phyloP scores from a whole-genome alignment of 2,888 invertebrate genomes.

The Erebia epiphron region DNA sequence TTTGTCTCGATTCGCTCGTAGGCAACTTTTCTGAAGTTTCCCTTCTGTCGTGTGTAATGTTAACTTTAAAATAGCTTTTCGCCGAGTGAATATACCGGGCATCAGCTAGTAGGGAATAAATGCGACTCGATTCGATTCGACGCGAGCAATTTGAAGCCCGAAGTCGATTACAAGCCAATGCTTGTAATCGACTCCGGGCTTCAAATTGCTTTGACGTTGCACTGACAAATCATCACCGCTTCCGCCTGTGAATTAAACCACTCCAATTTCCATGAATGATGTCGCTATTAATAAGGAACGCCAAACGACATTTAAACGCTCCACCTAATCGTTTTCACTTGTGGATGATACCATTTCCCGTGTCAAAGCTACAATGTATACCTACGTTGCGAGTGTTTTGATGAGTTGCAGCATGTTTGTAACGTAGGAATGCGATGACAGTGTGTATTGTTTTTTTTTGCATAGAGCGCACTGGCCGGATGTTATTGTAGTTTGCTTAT shows the following conservation, averaged over 20 bases:
- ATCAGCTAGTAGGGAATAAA: too few species aligned
- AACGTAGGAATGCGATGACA: conserved; percentile 1
- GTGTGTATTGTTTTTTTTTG: neutral
- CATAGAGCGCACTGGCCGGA: neutral
- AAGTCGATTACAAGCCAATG: too few species aligned
- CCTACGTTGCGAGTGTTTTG: neutral
- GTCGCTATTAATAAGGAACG: neutral
- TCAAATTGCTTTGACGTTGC: too few species aligned
- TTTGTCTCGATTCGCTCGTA: too few species aligned
- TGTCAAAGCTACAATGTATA: neutral
- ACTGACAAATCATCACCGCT: neutral
- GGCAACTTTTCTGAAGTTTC: too few species aligned
- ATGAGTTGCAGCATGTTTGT: neutral
- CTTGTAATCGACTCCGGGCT: too few species aligned
- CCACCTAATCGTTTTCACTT: neutral
- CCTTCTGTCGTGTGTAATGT: too few species aligned
- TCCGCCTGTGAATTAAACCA: neutral
- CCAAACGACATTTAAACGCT: neutral
- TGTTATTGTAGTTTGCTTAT: neutral
- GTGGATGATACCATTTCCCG: conserved; percentile 8
- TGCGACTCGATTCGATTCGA: too few species aligned
- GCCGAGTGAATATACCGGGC: too few species aligned
- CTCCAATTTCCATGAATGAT: neutral
- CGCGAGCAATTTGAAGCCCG: too few species aligned
- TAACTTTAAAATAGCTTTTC: too few species aligned